These are phyloP conservation scores for Gyrodactylus salaris DNA, from an alignment of 1,140 invertebrate genomes.

Conservation along the genomic window DNA sequence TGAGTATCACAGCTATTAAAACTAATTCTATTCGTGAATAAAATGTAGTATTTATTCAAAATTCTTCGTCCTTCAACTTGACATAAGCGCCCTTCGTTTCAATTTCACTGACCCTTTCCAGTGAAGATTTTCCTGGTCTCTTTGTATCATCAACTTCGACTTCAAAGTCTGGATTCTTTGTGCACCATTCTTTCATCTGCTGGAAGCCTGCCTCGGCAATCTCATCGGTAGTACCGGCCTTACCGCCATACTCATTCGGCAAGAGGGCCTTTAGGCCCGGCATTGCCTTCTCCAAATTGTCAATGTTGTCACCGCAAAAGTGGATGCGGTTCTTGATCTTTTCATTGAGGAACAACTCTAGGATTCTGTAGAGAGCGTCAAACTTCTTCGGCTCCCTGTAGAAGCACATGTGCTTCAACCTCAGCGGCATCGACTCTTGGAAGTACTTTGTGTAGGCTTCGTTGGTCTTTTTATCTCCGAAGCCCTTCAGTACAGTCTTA, in stretches of 20 bases:
- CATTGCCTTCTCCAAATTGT: neutral
- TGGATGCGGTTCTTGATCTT: neutral
- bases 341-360: neutral
- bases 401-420: neutral
- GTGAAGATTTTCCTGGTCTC: neutral
- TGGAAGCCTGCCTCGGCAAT: neutral
- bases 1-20: too few relatives aligned
- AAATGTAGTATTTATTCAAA: too few relatives aligned
- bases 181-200: neutral
- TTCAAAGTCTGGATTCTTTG: neutral
- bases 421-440: neutral
- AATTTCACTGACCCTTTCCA: neutral
- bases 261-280: neutral
- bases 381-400: neutral
- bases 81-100: neutral
- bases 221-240: neutral
- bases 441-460: neutral
- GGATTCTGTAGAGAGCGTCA: neutral
- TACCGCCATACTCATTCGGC: neutral
- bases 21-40: too few relatives aligned
- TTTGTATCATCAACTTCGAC: neutral
- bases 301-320: neutral
- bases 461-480: neutral
- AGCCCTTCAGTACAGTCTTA: neutral
- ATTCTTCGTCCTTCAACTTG: neutral